Conservation (phyloP, 2,888 invertebrate species). For the Sepiola atlantica region DNA sequence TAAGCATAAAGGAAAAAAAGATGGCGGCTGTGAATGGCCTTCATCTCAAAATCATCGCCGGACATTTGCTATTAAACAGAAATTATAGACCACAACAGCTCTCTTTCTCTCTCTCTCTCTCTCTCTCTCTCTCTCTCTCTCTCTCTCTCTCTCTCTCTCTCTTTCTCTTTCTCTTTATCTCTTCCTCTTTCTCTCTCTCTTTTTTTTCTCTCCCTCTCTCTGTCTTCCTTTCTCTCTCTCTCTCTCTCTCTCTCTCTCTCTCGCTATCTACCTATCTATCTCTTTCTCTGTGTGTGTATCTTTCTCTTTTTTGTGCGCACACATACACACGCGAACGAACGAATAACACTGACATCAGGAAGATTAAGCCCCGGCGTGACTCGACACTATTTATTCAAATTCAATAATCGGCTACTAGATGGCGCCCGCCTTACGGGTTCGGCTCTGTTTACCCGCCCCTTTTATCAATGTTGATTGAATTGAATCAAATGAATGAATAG, state of each 20-base stretch:
- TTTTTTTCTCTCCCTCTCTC: no score
- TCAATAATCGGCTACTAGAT: conserved; percentile 8
- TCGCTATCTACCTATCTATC: no score
- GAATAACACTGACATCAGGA: not conserved
- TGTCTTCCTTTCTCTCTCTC: not conserved
- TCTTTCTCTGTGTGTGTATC: no score
- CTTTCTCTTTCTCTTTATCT: not conserved
- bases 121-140: no score
- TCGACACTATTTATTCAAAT: conserved; percentile 32
- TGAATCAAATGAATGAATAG: not conserved
- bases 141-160: no score
- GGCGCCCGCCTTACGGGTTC: conserved; percentile 32
- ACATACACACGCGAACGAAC: no score
- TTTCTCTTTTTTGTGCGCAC: no score
- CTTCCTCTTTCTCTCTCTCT: no score
- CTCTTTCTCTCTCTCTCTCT: not conserved
- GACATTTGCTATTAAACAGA: not conserved
- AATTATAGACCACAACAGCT: not conserved
- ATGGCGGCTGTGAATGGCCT: not conserved
- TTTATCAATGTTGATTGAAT: conserved; percentile 14
- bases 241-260: no score
- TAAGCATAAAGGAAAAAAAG: not conserved
- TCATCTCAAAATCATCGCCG: conserved; percentile 32
- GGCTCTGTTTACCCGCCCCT: not conserved
- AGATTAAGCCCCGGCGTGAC: not conserved